phyloP scores from a whole-genome alignment of 1,140 invertebrate genomes.

The Hesperophylax magnus region DNA sequence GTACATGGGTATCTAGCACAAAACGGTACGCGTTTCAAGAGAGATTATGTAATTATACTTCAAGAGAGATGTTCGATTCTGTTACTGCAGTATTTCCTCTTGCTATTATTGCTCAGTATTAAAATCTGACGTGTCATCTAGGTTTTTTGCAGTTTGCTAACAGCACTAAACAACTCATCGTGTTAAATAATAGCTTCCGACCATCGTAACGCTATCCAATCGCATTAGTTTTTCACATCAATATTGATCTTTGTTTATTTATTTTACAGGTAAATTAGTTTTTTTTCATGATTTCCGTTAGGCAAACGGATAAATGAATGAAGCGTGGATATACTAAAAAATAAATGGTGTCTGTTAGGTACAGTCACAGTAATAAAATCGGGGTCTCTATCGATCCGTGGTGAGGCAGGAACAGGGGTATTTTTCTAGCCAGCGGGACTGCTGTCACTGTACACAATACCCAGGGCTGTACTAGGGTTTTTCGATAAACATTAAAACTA shows the following conservation, averaged over 20 bases:
- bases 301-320: slow-evolving; percentile 43
- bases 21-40: too few relatives aligned
- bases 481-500: too few relatives aligned
- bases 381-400: slow-evolving; percentile 42
- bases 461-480: not conserved
- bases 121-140: not conserved
- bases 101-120: too few relatives aligned
- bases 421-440: slow-evolving; percentile 41
- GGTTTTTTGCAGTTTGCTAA: not conserved
- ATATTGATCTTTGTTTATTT: slow-evolving; percentile 34
- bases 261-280: slow-evolving; percentile 37
- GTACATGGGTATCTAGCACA: too few relatives aligned
- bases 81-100: too few relatives aligned
- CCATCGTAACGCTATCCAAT: slow-evolving; percentile 16
- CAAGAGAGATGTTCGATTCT: too few relatives aligned
- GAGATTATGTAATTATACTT: too few relatives aligned
- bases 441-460: slow-evolving; percentile 8
- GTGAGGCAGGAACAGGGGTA: slow-evolving; percentile 42
- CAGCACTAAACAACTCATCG: not conserved
- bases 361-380: slow-evolving; percentile 40
- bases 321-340: slow-evolving; percentile 36
- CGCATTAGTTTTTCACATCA: slow-evolving; percentile 2
- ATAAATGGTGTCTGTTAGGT: slow-evolving; percentile 39
- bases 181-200: slow-evolving; percentile 13
- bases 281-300: slow-evolving; percentile 44